Conservation (phyloP, 64 coral and sea anemone species). For the Cladopsammia gracilis region DNA sequence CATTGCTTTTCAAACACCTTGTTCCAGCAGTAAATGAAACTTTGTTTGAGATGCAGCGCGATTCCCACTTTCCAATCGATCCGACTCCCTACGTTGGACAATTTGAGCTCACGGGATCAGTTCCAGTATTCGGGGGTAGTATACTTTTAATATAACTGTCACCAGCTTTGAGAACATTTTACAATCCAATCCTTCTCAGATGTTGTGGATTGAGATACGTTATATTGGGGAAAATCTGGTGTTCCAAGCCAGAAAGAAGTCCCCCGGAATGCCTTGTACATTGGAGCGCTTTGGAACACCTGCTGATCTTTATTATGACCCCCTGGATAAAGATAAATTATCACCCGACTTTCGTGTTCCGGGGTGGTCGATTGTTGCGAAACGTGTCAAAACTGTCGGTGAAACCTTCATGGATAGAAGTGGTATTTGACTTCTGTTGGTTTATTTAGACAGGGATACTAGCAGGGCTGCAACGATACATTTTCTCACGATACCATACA, state of each 20-base stretch:
- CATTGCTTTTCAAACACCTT: not conserved
- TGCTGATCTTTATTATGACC: slow-evolving; percentile 29
- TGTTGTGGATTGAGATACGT: not conserved
- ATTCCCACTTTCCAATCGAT: slow-evolving; percentile 13
- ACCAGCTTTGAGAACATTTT: not conserved
- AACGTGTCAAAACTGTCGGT: not conserved
- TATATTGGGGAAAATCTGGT: slow-evolving; percentile 30
- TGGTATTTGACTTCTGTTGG: too few species aligned
- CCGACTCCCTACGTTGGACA: slow-evolving; percentile 1
- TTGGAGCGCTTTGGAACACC: not conserved
- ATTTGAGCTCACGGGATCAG: not conserved
- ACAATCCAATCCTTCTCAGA: not conserved
- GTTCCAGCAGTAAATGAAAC: slow-evolving; percentile 40
- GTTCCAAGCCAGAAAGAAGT: slow-evolving; percentile 3
- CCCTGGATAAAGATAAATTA: not conserved
- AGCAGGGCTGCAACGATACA: too few species aligned
- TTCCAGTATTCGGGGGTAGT: not conserved
- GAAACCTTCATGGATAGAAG: not conserved
- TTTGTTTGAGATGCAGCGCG: slow-evolving; percentile 18
- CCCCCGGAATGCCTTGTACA: not conserved
- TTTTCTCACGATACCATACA: too few species aligned
- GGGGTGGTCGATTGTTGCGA: not conserved
- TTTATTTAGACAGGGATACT: too few species aligned
- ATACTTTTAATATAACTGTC: not conserved
- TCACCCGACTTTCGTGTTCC: not conserved